phyloP scores from a whole-genome alignment of 2,113 vertebrate genomes.

The Globicephala melas region DNA sequence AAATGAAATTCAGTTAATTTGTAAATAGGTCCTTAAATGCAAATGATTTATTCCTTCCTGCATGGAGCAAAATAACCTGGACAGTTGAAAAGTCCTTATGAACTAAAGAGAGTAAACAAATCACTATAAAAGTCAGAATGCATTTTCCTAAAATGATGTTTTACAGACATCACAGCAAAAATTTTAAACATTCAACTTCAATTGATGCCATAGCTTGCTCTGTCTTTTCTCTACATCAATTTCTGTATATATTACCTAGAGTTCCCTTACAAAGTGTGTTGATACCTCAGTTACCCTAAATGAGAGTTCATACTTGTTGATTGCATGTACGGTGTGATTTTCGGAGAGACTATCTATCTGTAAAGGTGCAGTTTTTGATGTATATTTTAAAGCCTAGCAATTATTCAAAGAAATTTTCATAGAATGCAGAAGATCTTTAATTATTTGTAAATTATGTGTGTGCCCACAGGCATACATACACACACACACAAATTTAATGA shows the following conservation, averaged over 20 bases:
- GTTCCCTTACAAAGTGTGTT: not conserved
- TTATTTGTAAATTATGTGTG: not conserved
- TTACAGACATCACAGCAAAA: not conserved
- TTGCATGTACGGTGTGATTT: not conserved
- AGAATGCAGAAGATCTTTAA: not conserved
- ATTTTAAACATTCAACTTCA: not conserved
- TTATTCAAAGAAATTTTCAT: not conserved
- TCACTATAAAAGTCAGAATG: not conserved
- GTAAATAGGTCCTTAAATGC: not conserved
- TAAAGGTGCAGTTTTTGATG: not conserved
- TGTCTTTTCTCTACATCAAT: not conserved
- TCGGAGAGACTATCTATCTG: not conserved
- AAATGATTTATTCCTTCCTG: not conserved
- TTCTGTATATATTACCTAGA: not conserved
- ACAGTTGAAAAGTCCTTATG: not conserved
- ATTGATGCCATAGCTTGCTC: not conserved
- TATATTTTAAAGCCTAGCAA: not conserved
- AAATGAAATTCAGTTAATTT: slow-evolving; percentile 6
- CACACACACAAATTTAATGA: not conserved
- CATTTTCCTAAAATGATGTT: not conserved
- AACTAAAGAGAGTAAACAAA: not conserved
- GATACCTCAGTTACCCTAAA: not conserved
- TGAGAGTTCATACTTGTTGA: not conserved
- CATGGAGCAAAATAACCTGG: not conserved
- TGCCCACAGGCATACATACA: fast-evolving